phyloP scores from a whole-genome alignment of 1,140 invertebrate genomes.

The Pygmarrhopalites habei region DNA sequence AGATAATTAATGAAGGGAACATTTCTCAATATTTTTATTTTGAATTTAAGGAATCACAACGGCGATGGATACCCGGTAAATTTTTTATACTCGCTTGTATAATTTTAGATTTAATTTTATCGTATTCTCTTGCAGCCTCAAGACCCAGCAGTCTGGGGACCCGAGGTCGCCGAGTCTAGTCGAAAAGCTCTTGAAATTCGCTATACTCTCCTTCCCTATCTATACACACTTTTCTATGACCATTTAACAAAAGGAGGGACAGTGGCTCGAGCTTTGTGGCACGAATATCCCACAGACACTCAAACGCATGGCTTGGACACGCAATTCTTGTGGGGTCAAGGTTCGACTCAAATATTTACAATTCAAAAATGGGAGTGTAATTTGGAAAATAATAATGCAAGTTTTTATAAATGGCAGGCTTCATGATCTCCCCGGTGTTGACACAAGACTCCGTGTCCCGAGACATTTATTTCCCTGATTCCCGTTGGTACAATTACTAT shows the following conservation, averaged over 20 bases:
- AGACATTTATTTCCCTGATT: slow-evolving; percentile 44
- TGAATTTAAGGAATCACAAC: slow-evolving; percentile 17
- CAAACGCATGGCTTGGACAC: slow-evolving; percentile 37
- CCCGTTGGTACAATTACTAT: slow-evolving; percentile 47
- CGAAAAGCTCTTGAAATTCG: slow-evolving; percentile 43
- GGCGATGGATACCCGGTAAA: not conserved
- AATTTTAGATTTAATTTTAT: not conserved
- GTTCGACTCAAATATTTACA: not conserved
- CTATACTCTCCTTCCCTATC: slow-evolving; percentile 48
- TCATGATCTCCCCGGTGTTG: slow-evolving; percentile 41
- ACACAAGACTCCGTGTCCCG: slow-evolving; percentile 35
- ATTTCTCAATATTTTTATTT: not conserved
- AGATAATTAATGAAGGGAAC: not conserved
- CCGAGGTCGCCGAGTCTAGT: slow-evolving; percentile 38
- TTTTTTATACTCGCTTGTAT: not conserved
- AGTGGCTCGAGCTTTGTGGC: slow-evolving; percentile 39
- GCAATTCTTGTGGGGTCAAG: slow-evolving; percentile 42
- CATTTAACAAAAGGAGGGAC: slow-evolving; percentile 38
- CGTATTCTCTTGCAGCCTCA: slow-evolving; percentile 37
- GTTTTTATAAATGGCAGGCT: not conserved
- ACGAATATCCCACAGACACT: slow-evolving; percentile 40
- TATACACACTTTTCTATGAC: slow-evolving; percentile 49
- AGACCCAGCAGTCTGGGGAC: slow-evolving; percentile 40
- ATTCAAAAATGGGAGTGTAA: not conserved
- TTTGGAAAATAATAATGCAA: not conserved